Percentiles rank a stretch among this genome's conserved stretches.
Conservation (phyloP, 35 echinoderm and acorn worm genomes). For the Ophiothrix spiculata region DNA sequence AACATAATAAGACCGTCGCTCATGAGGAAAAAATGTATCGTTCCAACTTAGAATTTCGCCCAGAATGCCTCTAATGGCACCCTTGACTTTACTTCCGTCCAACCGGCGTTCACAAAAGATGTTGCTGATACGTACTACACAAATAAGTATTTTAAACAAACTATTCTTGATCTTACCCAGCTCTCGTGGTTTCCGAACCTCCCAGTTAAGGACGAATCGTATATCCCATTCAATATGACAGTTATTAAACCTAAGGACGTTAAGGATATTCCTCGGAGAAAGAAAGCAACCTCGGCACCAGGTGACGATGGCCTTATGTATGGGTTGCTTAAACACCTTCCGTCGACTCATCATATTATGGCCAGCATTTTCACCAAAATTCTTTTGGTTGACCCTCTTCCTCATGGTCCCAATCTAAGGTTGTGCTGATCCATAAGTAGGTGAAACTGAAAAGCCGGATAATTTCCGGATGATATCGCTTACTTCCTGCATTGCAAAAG, state of each 20-base stretch:
- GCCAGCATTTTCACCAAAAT: neutral
- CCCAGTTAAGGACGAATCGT: neutral
- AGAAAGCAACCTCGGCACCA: conserved; percentile 1
- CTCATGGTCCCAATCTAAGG: neutral
- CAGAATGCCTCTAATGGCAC: conserved; percentile 15
- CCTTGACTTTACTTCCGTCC: neutral
- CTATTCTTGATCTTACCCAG: conserved; percentile 13
- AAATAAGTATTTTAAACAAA: neutral
- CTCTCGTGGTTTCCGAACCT: conserved; percentile 9
- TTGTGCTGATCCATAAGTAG: conserved; percentile 11
- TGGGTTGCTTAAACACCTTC: neutral
- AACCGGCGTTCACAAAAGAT: conserved; percentile 27
- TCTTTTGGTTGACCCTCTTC: neutral
- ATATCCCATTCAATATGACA: neutral
- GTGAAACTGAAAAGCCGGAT: neutral
- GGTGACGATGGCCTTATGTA: conserved; percentile 8
- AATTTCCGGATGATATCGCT: conserved; percentile 43
- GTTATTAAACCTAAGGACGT: neutral
- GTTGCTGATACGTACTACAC: conserved; percentile 17
- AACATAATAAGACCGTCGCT: neutral
- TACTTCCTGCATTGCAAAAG: conserved; percentile 28
- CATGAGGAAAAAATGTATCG: conserved; percentile 26
- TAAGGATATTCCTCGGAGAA: neutral
- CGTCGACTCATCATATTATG: neutral
- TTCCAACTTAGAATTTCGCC: conserved; percentile 18